Evolutionary conservation across 2,888 invertebrate species (phyloP).

Genomic region (Lasioglossum lativentre): DNA sequence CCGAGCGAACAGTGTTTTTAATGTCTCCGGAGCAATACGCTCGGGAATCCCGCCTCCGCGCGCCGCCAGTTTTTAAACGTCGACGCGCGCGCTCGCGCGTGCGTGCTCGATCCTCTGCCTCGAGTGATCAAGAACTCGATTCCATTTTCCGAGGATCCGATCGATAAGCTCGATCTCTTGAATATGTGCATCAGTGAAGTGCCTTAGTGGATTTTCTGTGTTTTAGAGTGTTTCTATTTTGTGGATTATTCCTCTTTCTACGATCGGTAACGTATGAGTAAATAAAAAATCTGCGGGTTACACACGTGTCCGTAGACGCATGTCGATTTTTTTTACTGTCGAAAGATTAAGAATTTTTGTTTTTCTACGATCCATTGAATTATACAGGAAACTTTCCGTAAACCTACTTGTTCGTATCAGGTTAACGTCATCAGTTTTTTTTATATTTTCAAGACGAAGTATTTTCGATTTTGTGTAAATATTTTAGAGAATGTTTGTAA

Average conservation of each 20-base stretch:
- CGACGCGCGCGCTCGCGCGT: conserved; percentile 10
- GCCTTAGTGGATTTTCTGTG: neutral
- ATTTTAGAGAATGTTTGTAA: neutral
- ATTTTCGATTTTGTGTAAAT: neutral
- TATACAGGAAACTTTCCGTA: too few species aligned
- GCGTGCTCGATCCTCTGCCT: conserved; percentile 34
- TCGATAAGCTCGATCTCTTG: neutral
- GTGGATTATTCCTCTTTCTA: conserved; percentile 5
- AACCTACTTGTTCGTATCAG: too few species aligned
- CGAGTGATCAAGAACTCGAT: neutral
- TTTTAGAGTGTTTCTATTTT: neutral
- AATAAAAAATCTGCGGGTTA: neutral
- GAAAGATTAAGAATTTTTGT: neutral
- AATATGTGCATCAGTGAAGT: neutral
- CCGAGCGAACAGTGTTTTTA: neutral
- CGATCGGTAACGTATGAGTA: conserved; percentile 32
- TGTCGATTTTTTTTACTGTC: neutral
- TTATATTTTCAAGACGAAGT: too few species aligned
- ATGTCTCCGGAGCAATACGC: neutral
- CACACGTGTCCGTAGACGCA: neutral
- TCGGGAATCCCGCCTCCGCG: conserved; percentile 8
- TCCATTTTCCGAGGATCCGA: neutral
- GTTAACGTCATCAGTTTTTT: too few species aligned
- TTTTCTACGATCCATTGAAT: too few species aligned
- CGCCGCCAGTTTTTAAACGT: conserved; percentile 47